phyloP scores from a whole-genome alignment of 2,797 vertebrate species.

The Intellagama lesueurii region DNA sequence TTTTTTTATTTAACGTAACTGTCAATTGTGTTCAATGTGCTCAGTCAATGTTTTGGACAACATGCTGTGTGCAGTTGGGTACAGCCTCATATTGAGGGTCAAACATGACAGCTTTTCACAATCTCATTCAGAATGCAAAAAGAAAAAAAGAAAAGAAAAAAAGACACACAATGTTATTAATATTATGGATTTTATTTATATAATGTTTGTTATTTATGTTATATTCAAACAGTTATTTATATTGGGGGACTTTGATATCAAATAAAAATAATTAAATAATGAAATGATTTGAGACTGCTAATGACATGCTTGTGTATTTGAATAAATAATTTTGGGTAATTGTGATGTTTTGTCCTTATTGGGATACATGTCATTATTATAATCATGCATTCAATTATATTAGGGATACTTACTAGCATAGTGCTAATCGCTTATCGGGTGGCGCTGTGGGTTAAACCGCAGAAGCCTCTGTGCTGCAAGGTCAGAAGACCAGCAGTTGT shows the following conservation, averaged over 20 bases:
- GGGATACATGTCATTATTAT: background rate
- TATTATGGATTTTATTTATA: constrained; percentile 3
- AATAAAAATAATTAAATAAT: constrained; percentile 1
- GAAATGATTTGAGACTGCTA: background rate
- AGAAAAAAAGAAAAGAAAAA: no score
- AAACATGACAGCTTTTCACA: background rate
- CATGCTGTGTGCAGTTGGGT: no score
- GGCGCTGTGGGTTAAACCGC: no score
- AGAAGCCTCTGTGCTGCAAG: no score
- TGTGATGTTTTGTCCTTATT: background rate
- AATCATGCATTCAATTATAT: no score
- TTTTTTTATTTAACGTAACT: no score
- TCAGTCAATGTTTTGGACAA: no score
- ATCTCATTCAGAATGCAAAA: background rate
- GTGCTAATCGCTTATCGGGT: no score
- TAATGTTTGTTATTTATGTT: background rate
- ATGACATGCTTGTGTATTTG: background rate
- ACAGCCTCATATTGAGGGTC: background rate
- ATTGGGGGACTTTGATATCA: background rate
- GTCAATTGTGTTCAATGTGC: no score
- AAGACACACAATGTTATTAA: background rate
- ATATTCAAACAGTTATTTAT: background rate
- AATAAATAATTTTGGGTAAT: background rate
- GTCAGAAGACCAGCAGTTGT: no score
- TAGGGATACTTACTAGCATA: no score